phyloP scores from a whole-genome alignment of 2,888 invertebrate species.

The Bombylius discolor region DNA sequence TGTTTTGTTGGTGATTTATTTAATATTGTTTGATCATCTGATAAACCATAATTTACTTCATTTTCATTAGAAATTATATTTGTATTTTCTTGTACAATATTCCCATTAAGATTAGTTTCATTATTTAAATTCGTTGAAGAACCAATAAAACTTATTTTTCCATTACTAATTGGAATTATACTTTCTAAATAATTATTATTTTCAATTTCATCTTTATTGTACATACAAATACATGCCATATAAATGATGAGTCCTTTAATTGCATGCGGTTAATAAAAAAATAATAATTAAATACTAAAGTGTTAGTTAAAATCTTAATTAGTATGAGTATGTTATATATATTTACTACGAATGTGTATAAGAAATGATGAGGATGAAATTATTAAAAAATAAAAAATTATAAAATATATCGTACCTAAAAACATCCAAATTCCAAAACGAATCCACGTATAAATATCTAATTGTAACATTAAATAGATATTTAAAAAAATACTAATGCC shows the following conservation, averaged over 20 bases:
- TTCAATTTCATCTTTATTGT: slow-evolving; percentile 17
- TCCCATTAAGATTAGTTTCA: no score
- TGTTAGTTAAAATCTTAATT: no score
- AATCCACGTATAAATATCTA: slow-evolving; percentile 69
- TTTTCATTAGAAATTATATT: no score
- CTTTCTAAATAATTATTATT: slow-evolving; percentile 1
- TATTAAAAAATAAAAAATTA: background rate
- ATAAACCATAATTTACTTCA: no score
- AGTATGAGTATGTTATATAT: no score
- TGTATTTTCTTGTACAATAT: no score
- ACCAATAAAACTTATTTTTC: background rate
- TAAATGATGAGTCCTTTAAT: slow-evolving; percentile 27
- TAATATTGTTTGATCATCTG: background rate
- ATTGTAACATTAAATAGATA: slow-evolving; percentile 70
- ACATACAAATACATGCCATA: slow-evolving; percentile 27
- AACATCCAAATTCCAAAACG: slow-evolving; percentile 69
- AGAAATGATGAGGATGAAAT: background rate
- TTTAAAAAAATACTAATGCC: slow-evolving; percentile 71
- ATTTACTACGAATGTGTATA: no score
- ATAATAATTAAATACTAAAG: no score
- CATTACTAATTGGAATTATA: background rate
- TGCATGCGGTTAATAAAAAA: no score
- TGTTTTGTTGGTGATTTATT: slow-evolving; percentile 8
- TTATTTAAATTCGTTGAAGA: no score
- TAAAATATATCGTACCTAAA: slow-evolving; percentile 48